phyloP scores from a whole-genome alignment of 2,797 vertebrate species.

The Gadopsis marmoratus region DNA sequence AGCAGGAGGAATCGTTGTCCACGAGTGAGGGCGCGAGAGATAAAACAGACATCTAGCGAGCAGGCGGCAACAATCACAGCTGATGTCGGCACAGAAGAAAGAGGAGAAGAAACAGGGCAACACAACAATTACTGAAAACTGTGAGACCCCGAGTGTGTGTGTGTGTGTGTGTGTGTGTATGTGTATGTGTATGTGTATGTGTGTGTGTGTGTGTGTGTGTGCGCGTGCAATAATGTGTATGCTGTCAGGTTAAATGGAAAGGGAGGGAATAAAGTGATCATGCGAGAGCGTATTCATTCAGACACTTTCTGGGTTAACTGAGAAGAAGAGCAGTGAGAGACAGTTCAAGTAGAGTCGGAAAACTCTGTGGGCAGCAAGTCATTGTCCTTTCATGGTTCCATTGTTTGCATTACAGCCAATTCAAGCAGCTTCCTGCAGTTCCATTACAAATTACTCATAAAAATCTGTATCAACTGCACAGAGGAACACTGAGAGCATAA shows the following conservation, averaged over 20 bases:
- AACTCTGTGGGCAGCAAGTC: constrained; percentile 46
- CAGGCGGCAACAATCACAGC: constrained; percentile 23
- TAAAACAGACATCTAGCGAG: constrained; percentile 31
- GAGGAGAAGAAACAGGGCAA: constrained; percentile 15
- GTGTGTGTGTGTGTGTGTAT: background rate
- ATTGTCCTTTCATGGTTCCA: constrained; percentile 57
- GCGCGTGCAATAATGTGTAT: constrained; percentile 27
- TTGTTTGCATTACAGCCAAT: constrained; percentile 58
- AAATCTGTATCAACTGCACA: constrained; percentile 62
- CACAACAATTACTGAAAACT: constrained; percentile 43
- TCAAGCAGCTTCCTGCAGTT: constrained; percentile 57
- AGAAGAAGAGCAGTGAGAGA: constrained; percentile 38
- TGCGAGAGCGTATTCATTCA: constrained; percentile 1
- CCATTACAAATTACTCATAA: constrained; percentile 67
- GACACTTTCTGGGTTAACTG: constrained; percentile 16
- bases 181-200: too few species aligned
- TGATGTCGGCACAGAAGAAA: constrained; percentile 10
- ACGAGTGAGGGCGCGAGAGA: constrained; percentile 24
- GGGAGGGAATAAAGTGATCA: background rate
- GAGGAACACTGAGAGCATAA: constrained; percentile 48
- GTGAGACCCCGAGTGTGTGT: constrained; percentile 6
- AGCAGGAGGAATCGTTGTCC: constrained; percentile 15
- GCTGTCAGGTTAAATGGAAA: constrained; percentile 13
- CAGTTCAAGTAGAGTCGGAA: constrained; percentile 42
- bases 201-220: too few species aligned